These are phyloP conservation scores for Cryptotis parvus DNA, from an alignment of 2,113 vertebrate genomes.

Conservation along the genomic window DNA sequence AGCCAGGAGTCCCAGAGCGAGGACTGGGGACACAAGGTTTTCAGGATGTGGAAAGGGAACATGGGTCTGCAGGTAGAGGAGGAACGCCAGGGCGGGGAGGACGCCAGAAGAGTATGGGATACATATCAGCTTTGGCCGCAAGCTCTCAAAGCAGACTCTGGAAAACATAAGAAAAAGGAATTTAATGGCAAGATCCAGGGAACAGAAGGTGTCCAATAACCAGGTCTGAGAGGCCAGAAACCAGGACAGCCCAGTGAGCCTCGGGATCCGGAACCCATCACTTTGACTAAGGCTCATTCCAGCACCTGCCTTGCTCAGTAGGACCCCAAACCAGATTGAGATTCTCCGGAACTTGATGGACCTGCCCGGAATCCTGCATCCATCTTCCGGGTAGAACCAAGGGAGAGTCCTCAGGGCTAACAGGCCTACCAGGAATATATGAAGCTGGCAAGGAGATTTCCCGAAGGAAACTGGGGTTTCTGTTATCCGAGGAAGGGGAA, in stretches of 20 bases:
- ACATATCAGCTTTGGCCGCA: background rate
- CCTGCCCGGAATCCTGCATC: background rate
- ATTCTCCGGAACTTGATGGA: constrained; percentile 13
- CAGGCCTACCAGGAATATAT: constrained; percentile 15
- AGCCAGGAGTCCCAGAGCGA: background rate
- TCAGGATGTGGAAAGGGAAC: background rate
- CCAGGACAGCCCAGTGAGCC: background rate
- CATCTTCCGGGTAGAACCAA: background rate
- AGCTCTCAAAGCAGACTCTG: background rate
- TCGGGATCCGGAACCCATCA: background rate
- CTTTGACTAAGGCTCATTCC: background rate
- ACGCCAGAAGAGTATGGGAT: background rate
- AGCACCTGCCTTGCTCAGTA: background rate
- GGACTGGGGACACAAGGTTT: background rate
- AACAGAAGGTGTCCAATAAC: background rate
- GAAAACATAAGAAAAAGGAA: background rate
- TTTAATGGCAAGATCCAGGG: background rate
- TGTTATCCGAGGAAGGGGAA: constrained; percentile 25
- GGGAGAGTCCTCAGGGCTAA: background rate
- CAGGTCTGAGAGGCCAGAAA: constrained; percentile 9
- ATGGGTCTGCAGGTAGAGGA: background rate
- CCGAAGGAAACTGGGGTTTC: constrained; percentile 58
- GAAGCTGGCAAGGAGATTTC: constrained; percentile 33
- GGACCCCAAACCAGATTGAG: background rate
- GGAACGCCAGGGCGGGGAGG: background rate